phyloP scores from a whole-genome alignment of 1,140 invertebrate genomes.

The Eulimnadia texana region DNA sequence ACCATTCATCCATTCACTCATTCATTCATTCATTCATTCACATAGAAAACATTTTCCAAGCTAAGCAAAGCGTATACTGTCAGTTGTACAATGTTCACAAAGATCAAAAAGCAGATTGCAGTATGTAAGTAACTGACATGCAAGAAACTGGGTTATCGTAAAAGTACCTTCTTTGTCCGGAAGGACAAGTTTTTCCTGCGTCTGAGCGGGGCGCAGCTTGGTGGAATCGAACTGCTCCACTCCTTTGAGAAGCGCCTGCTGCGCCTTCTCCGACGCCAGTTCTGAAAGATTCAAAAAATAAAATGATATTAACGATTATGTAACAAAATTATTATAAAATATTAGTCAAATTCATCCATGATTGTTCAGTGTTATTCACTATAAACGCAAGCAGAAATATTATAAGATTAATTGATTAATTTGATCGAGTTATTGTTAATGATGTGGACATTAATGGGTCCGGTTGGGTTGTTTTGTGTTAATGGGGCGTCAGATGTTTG shows the following conservation, averaged over 20 bases:
- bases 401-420: too few relatives aligned
- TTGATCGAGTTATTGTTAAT: too few relatives aligned
- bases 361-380: too few relatives aligned
- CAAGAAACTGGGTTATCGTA: too few relatives aligned
- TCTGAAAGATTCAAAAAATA: slow-evolving; percentile 37
- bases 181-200: slow-evolving; percentile 81
- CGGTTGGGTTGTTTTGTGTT: too few relatives aligned
- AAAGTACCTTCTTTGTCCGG: slow-evolving; percentile 82
- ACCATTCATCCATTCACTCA: too few relatives aligned
- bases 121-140: slow-evolving; percentile 1
- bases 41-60: too few relatives aligned
- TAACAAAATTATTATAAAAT: background rate
- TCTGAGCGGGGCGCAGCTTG: slow-evolving; percentile 80
- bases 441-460: too few relatives aligned
- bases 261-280: slow-evolving; percentile 70
- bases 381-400: too few relatives aligned
- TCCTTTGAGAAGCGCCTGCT: slow-evolving; percentile 66
- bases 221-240: slow-evolving; percentile 68
- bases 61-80: too few relatives aligned
- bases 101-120: background rate
- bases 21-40: too few relatives aligned
- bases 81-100: background rate
- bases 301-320: slow-evolving; percentile 18
- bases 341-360: too few relatives aligned
- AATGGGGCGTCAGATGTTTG: background rate